phyloP scores from a whole-genome alignment of 2,888 invertebrate species.

The Erebia palarica region DNA sequence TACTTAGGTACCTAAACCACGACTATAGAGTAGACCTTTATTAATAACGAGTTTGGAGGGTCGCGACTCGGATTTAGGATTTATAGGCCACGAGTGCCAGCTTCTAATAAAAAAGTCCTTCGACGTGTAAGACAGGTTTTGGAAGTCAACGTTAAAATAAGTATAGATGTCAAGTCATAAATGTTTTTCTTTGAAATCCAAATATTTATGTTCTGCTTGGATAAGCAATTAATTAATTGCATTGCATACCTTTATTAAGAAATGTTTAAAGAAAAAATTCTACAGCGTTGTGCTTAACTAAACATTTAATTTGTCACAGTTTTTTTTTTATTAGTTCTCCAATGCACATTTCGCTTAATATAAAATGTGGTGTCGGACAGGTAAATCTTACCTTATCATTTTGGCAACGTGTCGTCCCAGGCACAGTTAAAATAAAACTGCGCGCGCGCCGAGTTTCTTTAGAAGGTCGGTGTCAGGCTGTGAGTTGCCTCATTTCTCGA shows the following conservation, averaged over 20 bases:
- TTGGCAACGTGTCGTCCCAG: slow-evolving; percentile 41
- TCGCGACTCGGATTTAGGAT: no score
- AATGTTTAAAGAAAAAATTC: background rate
- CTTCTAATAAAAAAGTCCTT: no score
- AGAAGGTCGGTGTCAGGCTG: slow-evolving; percentile 41
- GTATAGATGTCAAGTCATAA: no score
- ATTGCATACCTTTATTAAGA: background rate
- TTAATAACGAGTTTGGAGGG: no score
- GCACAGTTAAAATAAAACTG: slow-evolving; percentile 44
- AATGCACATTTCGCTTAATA: background rate
- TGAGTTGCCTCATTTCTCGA: slow-evolving; percentile 36
- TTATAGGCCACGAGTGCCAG: no score
- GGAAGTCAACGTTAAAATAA: no score
- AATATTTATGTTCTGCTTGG: background rate
- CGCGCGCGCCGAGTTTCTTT: slow-evolving; percentile 37
- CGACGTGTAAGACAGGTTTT: no score
- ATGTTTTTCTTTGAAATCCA: no score
- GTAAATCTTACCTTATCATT: slow-evolving; percentile 46
- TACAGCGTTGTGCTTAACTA: background rate
- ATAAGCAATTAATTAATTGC: background rate
- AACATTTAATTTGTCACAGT: background rate
- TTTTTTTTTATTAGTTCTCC: background rate
- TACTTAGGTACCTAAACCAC: no score
- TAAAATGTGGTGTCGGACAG: slow-evolving; percentile 6
- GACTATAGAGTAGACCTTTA: no score